Base-by-base conservation (phyloP, 1,140 invertebrate genomes). In the Cotesia glomerata region DNA sequence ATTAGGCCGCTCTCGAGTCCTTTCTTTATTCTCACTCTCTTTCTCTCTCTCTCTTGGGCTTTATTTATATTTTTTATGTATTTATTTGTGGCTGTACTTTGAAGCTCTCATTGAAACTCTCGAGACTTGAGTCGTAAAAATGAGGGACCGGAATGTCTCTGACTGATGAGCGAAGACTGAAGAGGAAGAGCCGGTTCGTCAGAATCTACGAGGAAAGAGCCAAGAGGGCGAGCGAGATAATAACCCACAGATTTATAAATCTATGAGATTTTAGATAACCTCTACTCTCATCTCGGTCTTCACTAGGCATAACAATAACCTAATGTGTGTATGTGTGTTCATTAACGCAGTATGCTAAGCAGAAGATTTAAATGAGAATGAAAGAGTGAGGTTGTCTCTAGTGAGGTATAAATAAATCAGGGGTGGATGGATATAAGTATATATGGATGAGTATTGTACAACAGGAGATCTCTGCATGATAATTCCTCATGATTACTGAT, bases 381-480 rank as follows among this genome's bases (percentile, higher is more conserved):
- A 7, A 45, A 9, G 11, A 9, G 11, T 39, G 9, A 8, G 5
- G 5, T 8, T 39, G 9, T 39, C 5, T 39, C 36, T 39, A 2
- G n/a, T n/a, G n/a, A n/a, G 5, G 9, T 39, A 84, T 83, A 81
- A 79, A 81, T 81, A 81, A 69, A 70, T 9, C 34, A 39, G 45
- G 45, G 65, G 73, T 51, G 51, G 64, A 26, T 26, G 26, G 26
- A 26, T 26, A 26, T 26, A 26, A 26, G 26, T 26, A 26, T 26
- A 26, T n/a, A n/a, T n/a, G n/a, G n/a, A 26, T 59, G 49, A 61
- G 45, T 14, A 65, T 63, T 32, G 69, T 56, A 65, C 34, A 16
- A 54, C n/a, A 9, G 66, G 65, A 84, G 85, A 86, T 86, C 78
- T 71, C 76, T 78, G 73, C 78, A 84, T 81, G 85, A 86, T 86